Evolutionary conservation across 2,888 invertebrate genomes (phyloP).

Genomic region (Poecilus cupreus): DNA sequence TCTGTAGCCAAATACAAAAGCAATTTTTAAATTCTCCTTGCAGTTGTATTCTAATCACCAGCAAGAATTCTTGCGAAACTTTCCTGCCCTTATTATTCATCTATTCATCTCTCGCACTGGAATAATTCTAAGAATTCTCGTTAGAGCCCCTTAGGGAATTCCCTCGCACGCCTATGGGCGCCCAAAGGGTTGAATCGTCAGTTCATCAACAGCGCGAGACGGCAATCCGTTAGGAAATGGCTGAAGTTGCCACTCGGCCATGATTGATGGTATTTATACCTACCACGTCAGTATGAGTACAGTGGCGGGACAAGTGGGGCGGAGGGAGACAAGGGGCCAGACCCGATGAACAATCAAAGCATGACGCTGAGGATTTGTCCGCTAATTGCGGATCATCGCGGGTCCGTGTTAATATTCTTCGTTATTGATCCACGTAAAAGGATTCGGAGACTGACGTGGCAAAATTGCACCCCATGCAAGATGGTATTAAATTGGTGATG

Average conservation of each 20-base stretch:
- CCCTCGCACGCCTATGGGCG: background rate
- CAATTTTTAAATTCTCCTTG: no score
- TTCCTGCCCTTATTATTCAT: no score
- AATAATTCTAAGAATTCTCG: background rate
- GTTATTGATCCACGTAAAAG: background rate
- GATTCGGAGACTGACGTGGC: background rate
- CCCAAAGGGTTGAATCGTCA: conserved; percentile 28
- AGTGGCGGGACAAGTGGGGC: background rate
- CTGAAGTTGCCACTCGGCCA: conserved; percentile 1
- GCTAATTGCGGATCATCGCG: conserved; percentile 63
- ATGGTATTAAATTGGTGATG: background rate
- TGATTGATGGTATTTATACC: conserved; percentile 54
- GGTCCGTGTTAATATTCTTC: conserved; percentile 7
- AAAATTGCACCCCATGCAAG: background rate
- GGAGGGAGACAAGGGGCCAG: background rate
- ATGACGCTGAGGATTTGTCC: conserved; percentile 65
- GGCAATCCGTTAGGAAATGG: conserved; percentile 18
- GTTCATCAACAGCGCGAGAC: conserved; percentile 19
- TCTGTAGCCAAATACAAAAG: no score
- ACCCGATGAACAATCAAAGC: conserved; percentile 65
- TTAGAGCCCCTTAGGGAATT: background rate
- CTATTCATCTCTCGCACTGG: background rate
- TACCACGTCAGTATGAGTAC: background rate
- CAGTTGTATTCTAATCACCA: no score
- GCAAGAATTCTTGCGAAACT: no score